Percentiles rank a stretch among this genome's conserved stretches.
Conservation (phyloP, 2,888 invertebrate species). For the Strigamia transsilvanica region DNA sequence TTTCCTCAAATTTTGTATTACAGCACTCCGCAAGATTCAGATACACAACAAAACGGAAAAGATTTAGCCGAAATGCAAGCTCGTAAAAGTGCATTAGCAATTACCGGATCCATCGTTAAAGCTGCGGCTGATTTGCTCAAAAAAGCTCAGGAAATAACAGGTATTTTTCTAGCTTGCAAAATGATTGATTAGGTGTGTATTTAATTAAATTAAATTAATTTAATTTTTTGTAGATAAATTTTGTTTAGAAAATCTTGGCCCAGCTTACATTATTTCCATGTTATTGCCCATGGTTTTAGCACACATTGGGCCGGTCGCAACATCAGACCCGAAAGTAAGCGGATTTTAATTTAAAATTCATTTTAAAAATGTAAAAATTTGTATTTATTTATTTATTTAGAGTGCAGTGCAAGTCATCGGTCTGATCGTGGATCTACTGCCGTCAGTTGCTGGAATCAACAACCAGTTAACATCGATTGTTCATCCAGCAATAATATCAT, state of each 20-base stretch:
- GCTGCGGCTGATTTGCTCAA: constrained; percentile 63
- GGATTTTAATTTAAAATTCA: too few species aligned
- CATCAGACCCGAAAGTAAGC: constrained; percentile 74
- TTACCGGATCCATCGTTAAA: constrained; percentile 80
- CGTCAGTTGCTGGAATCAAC: constrained; percentile 87
- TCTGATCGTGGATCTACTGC: constrained; percentile 85
- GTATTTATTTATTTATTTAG: constrained; percentile 58
- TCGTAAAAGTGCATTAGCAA: constrained; percentile 75
- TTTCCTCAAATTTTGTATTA: constrained; percentile 91
- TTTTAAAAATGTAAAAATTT: not conserved
- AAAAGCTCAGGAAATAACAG: constrained; percentile 50
- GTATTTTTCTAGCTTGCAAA: not conserved
- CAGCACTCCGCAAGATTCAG: constrained; percentile 72
- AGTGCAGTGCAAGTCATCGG: constrained; percentile 79
- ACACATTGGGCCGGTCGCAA: constrained; percentile 81
- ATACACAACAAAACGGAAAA: constrained; percentile 69
- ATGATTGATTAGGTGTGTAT: not conserved
- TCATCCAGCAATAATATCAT: constrained; percentile 64
- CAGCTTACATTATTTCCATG: constrained; percentile 74
- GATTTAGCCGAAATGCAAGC: constrained; percentile 72
- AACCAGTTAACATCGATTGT: constrained; percentile 67
- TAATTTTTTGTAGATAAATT: constrained; percentile 60
- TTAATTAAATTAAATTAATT: too few species aligned
- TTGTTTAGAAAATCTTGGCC: constrained; percentile 67
- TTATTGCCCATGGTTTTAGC: constrained; percentile 85